Base-by-base conservation (phyloP, 2,888 invertebrate genomes). In the Trypoxylon attenuatum region DNA sequence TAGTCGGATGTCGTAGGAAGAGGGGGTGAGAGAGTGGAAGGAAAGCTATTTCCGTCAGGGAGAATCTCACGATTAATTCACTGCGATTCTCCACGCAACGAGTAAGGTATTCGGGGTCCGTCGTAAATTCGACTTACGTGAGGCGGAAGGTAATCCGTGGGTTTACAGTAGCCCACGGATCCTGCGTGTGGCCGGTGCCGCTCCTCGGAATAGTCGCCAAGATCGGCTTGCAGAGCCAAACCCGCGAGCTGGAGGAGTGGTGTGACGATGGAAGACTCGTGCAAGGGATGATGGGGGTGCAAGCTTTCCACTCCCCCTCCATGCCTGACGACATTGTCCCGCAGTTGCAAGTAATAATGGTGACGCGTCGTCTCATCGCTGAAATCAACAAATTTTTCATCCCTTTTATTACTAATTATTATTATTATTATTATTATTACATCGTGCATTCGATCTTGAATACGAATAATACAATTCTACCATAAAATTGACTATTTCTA, bases 261-360 rank as follows among this genome's bases (percentile, higher is more conserved):
- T 84, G 89, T 91, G 87, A 91, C 93, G 84, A 92, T 90, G 63
- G 91, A 90, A 67, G 92, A 90, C 70, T 93, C 91, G 73, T 87
- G 87, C 54, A 88, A 71, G 72, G 87, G 87, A 75, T 87, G 86
- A 70, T 86, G 85, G 54, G 82, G 78, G 69, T 86, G 85, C 63
- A 86, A 84, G 59, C 82, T 87, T 68, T 87, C 87, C 66, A 87
- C 85, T 64, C 83, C 87, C 46, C 87, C 85, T 42, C 88, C 88
- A 82, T 88, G 84, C 83, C 88, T 89, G 62, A 91, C 88, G 60
- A 92, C 89, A 89, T 99, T 99, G 88, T 96, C 93, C 71, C 96
- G 94, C 85, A 99, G 89, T 89, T 99, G 98, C 80, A 96, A 90
- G 89, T 97, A 99, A 88, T 98, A 99, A 85, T 97, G 94, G 87